phyloP scores from a whole-genome alignment of 2,888 invertebrate genomes.

The Lucinisca nassula region DNA sequence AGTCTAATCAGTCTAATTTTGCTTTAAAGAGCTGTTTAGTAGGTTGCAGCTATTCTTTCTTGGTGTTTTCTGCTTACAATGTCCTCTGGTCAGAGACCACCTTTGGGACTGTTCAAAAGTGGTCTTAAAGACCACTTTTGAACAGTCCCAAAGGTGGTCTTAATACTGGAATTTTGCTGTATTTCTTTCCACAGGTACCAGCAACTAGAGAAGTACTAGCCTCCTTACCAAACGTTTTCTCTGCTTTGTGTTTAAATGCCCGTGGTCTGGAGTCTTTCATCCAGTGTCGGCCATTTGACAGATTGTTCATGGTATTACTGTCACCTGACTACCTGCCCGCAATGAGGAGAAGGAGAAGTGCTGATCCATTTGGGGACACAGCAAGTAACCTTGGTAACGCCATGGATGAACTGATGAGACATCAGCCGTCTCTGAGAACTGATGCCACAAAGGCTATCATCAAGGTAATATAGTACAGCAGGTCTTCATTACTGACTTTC shows the following conservation, averaged over 20 bases:
- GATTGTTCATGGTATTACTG: constrained; percentile 92
- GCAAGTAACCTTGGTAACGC: constrained; percentile 95
- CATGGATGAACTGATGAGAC: constrained; percentile 96
- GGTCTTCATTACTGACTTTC: neutral
- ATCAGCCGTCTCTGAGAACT: constrained; percentile 94
- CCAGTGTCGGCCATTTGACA: constrained; percentile 94
- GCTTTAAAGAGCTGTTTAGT: too few relatives aligned
- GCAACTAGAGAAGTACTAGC: constrained; percentile 91
- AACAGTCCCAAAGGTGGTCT: too few relatives aligned
- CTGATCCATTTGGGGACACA: constrained; percentile 91
- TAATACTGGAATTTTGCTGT: too few relatives aligned
- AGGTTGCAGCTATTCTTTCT: too few relatives aligned
- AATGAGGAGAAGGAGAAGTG: constrained; percentile 94
- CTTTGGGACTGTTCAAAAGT: too few relatives aligned
- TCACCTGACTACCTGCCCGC: constrained; percentile 95
- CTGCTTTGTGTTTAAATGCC: constrained; percentile 94
- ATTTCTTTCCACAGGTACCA: constrained; percentile 88
- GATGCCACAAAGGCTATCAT: constrained; percentile 95
- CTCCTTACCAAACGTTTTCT: constrained; percentile 95
- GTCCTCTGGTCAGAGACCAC: too few relatives aligned
- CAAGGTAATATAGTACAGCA: too few relatives aligned
- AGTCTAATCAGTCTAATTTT: too few relatives aligned
- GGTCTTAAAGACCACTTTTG: too few relatives aligned
- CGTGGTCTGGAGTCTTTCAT: constrained; percentile 94
- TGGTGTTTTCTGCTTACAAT: too few relatives aligned